Conservation (phyloP, 2,113 vertebrate species). For the Nothoprocta perdicaria region DNA sequence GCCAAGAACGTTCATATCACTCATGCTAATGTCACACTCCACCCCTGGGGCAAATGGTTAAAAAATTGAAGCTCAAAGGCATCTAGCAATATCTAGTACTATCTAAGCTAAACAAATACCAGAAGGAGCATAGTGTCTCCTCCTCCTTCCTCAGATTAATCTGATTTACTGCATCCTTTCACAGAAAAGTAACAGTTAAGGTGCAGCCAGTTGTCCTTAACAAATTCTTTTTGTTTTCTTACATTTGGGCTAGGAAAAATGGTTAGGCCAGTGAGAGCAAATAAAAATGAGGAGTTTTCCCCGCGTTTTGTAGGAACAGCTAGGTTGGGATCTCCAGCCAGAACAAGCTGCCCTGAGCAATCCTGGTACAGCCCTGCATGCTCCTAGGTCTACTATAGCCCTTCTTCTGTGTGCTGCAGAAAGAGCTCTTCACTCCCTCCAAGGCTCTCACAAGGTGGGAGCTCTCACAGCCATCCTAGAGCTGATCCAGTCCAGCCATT, state of each 20-base stretch:
- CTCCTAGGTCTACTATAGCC: neutral
- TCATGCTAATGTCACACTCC: neutral
- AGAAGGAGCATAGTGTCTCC: neutral
- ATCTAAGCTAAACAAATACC: slow-evolving; percentile 3
- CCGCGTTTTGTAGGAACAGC: neutral
- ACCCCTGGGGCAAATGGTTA: neutral
- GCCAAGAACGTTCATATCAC: neutral
- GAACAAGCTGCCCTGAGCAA: neutral
- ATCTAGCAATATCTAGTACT: neutral
- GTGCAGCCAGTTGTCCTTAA: neutral
- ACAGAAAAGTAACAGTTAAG: neutral
- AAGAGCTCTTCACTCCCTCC: too few relatives aligned
- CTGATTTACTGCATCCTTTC: neutral
- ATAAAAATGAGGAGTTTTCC: neutral
- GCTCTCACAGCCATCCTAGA: too few relatives aligned
- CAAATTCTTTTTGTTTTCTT: neutral
- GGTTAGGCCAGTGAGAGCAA: fast-evolving
- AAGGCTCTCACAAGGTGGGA: too few relatives aligned
- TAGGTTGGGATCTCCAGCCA: neutral
- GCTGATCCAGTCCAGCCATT: neutral
- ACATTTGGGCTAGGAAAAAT: neutral
- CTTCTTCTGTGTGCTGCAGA: neutral
- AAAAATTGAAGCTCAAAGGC: neutral
- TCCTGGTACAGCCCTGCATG: neutral
- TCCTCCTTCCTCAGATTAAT: neutral